These are phyloP conservation scores for Syndactyla subalaris DNA, from an alignment of 2,797 vertebrate genomes.

Conservation along the genomic window DNA sequence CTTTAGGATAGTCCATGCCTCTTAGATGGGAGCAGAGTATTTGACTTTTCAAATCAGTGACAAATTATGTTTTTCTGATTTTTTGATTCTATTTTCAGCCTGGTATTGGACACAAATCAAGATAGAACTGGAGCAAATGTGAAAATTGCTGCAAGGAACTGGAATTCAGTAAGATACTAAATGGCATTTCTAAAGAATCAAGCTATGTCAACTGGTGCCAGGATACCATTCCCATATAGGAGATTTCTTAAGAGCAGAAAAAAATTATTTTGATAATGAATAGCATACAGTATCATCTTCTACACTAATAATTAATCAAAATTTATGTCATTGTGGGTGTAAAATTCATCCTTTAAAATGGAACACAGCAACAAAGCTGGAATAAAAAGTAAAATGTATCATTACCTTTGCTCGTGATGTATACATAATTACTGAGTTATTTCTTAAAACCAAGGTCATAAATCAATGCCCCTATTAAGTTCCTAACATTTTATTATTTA, in stretches of 20 bases:
- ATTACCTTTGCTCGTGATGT: not conserved
- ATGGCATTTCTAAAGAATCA: not conserved
- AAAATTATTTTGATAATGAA: not conserved
- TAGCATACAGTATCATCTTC: not conserved
- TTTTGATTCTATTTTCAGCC: slow-evolving; percentile 53
- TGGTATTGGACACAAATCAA: slow-evolving; percentile 35
- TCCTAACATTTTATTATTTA: not conserved
- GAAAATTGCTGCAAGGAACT: slow-evolving; percentile 30
- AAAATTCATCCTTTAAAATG: slow-evolving; percentile 34
- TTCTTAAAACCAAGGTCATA: not conserved
- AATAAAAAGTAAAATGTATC: not conserved
- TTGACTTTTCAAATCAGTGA: slow-evolving; percentile 28
- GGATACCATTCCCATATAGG: not conserved
- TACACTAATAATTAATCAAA: not conserved
- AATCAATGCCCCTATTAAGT: not conserved
- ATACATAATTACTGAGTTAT: not conserved
- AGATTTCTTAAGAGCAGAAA: not conserved
- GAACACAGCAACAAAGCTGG: not conserved
- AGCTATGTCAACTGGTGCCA: not conserved
- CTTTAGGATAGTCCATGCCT: not conserved
- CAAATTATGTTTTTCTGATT: not conserved
- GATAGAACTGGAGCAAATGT: slow-evolving; percentile 39
- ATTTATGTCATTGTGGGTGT: not conserved
- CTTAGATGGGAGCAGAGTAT: not conserved
- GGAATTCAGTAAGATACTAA: slow-evolving; percentile 7